Evolutionary conservation across 2,888 invertebrate species (phyloP).

Genomic region (Dendrolimus houi): DNA sequence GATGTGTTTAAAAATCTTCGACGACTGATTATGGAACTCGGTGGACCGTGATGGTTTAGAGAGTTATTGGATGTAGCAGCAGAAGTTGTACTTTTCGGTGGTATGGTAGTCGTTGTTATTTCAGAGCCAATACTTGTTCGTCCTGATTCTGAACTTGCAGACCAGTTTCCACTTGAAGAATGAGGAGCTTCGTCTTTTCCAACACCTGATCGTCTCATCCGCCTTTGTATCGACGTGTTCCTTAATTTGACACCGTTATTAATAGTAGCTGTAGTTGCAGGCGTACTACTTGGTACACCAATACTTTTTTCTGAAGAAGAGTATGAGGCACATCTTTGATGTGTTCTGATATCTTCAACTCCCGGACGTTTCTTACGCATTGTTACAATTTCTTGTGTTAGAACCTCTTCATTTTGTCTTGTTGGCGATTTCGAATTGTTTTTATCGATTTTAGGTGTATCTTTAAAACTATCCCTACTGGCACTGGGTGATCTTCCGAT

Average conservation of each 20-base stretch:
- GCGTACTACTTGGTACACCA: conserved; percentile 72
- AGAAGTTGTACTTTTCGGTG: conserved; percentile 82
- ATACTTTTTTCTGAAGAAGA: conserved; percentile 86
- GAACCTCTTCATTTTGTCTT: conserved; percentile 74
- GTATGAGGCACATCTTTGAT: conserved; percentile 87
- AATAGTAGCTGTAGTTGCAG: conserved; percentile 69
- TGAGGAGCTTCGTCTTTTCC: conserved; percentile 86
- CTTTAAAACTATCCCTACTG: conserved; percentile 70
- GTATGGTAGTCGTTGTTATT: conserved; percentile 82
- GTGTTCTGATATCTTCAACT: conserved; percentile 80
- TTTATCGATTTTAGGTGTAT: conserved; percentile 52
- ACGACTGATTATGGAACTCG: conserved; percentile 82
- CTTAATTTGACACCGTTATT: conserved; percentile 83
- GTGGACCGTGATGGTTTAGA: conserved; percentile 79
- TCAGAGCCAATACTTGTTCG: conserved; percentile 91
- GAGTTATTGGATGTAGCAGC: conserved; percentile 83
- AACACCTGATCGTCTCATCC: conserved; percentile 80
- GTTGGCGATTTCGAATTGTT: conserved; percentile 52
- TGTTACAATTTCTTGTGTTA: conserved; percentile 81
- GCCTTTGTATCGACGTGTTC: conserved; percentile 82
- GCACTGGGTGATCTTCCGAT: conserved; percentile 80
- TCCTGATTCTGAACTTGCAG: conserved; percentile 93
- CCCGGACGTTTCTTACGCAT: conserved; percentile 77
- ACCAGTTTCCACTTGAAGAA: conserved; percentile 96
- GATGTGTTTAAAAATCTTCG: conserved; percentile 83